Evolutionary conservation across 2,888 invertebrate genomes (phyloP).

Genomic region (Coecobrya sp.): DNA sequence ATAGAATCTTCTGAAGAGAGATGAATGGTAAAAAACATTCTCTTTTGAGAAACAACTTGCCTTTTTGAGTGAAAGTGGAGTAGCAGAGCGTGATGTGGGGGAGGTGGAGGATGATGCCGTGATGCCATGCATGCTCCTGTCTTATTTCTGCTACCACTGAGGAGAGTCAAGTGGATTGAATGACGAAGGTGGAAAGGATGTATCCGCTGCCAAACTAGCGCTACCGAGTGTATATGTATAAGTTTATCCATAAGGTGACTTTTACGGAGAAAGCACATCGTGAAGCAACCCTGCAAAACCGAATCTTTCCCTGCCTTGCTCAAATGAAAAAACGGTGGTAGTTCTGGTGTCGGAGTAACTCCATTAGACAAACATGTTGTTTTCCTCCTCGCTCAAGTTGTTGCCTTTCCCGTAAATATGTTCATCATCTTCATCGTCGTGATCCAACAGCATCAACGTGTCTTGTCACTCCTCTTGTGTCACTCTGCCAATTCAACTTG

Average conservation of each 20-base stretch:
- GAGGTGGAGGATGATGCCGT: constrained; percentile 25
- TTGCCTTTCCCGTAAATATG: not conserved
- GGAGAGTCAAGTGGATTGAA: constrained; percentile 3
- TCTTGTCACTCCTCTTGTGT: constrained; percentile 61
- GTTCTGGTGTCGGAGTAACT: constrained; percentile 13
- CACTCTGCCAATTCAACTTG: constrained; percentile 43
- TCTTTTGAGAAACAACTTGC: not conserved
- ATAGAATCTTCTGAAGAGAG: not conserved
- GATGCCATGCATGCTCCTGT: constrained; percentile 20
- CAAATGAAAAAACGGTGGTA: not conserved
- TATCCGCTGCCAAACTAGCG: not conserved
- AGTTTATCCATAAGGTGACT: constrained; percentile 15
- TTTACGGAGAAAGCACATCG: constrained; percentile 4
- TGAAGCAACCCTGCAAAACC: not conserved
- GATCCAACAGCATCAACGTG: not conserved
- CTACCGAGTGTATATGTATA: too few species aligned
- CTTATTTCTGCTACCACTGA: not conserved
- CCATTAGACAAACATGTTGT: constrained; percentile 76
- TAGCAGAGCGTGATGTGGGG: constrained; percentile 39
- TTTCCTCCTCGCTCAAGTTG: constrained; percentile 53
- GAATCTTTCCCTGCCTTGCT: not conserved
- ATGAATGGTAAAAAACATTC: not conserved
- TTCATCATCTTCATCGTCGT: constrained; percentile 9
- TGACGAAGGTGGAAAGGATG: constrained; percentile 8
- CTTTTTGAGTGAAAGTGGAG: constrained; percentile 28